Base-by-base conservation (phyloP, 1,140 invertebrate species). In the Ptiloglossa arizonensis region DNA sequence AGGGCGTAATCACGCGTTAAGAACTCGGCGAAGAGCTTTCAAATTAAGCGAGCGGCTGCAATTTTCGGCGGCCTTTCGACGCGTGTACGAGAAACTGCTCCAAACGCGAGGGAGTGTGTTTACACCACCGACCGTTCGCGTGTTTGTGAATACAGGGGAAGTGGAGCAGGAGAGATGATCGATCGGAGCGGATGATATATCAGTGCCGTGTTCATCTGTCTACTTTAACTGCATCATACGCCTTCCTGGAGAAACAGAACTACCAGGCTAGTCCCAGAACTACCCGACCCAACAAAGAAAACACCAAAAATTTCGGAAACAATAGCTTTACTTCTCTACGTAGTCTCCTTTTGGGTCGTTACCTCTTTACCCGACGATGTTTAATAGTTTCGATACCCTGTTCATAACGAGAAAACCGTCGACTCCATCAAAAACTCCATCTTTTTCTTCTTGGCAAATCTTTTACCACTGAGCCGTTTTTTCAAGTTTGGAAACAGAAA, bases 161-260 rank as follows among this genome's bases (percentile, higher is more conserved):
- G 22, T 60, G 59, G 76, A 68, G 46, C 22, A 54, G 46, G 24
- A 6, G 68, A 44, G 52, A 50, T 67, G 80, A 79, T 82, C 80
- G 80, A 82, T 82, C 80, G 70, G 4, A 60, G 48, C 63, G 50
- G 76, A 74, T 74, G 63, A 68, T 81, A 81, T 81, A 81, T 81
- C 76, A 72, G 68, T 3, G 79, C 69, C 64, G 52, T 44, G 72
- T 73, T 72, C 80, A 66, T 79, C 76, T 60, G 67, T 72, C 68
- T 60, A 68, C 50, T 59, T 44, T 57, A 66, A 71, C 74, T 71
- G 56, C 48, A 62, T 52, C 50, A 70, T 74, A 50, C 79, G 64
- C 41, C 64, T 22, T 38, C 48, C 52, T 64, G 67, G 73, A 79
- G 69, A 73, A 73, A n/a, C n/a, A n/a, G n/a, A n/a, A n/a, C n/a